Percentiles rank a stretch among this genome's conserved stretches.
phyloP scores from a whole-genome alignment of 2,888 invertebrate genomes.

The Brachycybe producta region DNA sequence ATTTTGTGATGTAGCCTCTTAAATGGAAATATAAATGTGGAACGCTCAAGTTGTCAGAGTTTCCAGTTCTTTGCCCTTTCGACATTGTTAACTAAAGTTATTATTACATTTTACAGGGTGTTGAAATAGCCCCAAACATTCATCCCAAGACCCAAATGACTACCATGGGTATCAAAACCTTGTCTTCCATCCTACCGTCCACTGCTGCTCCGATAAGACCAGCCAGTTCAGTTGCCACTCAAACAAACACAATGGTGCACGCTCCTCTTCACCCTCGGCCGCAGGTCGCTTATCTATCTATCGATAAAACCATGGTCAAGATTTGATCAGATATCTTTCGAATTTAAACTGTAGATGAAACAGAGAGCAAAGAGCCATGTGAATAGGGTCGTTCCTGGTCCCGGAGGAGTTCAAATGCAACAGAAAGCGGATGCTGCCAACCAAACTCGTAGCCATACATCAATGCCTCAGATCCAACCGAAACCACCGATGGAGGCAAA shows the following conservation, averaged over 20 bases:
- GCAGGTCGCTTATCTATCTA: conserved; percentile 22
- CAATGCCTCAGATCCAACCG: conserved; percentile 15
- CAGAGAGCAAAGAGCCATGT: conserved; percentile 19
- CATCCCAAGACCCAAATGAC: conserved; percentile 39
- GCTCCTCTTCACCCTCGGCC: conserved; percentile 23
- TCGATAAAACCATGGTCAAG: too few relatives aligned
- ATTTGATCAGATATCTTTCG: too few relatives aligned
- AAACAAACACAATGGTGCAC: conserved; percentile 44
- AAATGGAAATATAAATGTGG: too few relatives aligned
- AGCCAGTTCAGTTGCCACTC: conserved; percentile 70
- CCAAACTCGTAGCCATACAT: conserved; percentile 22
- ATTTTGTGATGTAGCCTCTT: too few relatives aligned
- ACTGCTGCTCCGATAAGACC: conserved; percentile 48
- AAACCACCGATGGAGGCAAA: conserved; percentile 12
- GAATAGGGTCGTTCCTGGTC: conserved; percentile 17
- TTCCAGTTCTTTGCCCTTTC: too few relatives aligned
- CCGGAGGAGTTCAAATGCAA: conserved; percentile 19
- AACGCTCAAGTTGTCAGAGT: too few relatives aligned
- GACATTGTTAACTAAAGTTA: too few relatives aligned
- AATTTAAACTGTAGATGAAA: conserved; percentile 19
- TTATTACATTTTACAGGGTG: too few relatives aligned
- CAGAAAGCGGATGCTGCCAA: conserved; percentile 25
- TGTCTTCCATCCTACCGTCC: conserved; percentile 49
- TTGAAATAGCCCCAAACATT: conserved; percentile 24
- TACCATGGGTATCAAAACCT: conserved; percentile 37